Evolutionary conservation across 2,113 vertebrate genomes (phyloP), one percentile per base, ranked within the genome.

Genomic region (Noctilio leporinus): DNA sequence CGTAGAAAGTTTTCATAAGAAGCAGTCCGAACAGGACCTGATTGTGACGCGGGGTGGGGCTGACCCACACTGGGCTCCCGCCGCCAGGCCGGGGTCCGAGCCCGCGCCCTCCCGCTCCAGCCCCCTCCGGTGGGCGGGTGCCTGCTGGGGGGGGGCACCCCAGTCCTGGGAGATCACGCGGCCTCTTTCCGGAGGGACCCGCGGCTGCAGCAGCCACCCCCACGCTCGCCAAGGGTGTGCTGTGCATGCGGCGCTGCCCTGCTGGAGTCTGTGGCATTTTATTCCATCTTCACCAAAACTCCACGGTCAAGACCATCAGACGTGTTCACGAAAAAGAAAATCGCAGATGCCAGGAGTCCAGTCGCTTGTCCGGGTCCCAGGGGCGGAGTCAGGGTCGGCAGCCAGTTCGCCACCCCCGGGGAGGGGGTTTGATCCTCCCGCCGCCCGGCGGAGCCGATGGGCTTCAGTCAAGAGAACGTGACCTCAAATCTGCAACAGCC

Each of bases 191-290:
- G n/a, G n/a, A n/a, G n/a, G n/a, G n/a, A n/a, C n/a, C n/a, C n/a
- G n/a, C n/a, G n/a, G n/a, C n/a, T n/a, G 69, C 72, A 85, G 55
- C 38, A 30, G 24, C 6, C 69, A 55, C 26, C 30, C 1, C 1
- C 30, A 20, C 3, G 24, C 5, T 65, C 62, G 9, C 0, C 17
- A 9, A 73, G 26, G 20, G n/a, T 45, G 70, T 57, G 76, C 26
- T 81, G 5, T 16, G 45, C 20, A 15, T n/a, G 51, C 35, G 14
- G 4, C 20, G 47, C 69, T 45, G n/a, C 10, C 38, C n/a, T 59
- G 33, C 64, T 88, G 53, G 35, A 64, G 81, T 69, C 59, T 88
- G n/a, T 87, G 57, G 7, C 11, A 64, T 92, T 91, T 88, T 76
- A 89, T 51, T 91, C 35, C 55, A 78, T 70, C 38, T 55, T 73